phyloP scores from a whole-genome alignment of 2,888 invertebrate species.

The Stenurella melanura region DNA sequence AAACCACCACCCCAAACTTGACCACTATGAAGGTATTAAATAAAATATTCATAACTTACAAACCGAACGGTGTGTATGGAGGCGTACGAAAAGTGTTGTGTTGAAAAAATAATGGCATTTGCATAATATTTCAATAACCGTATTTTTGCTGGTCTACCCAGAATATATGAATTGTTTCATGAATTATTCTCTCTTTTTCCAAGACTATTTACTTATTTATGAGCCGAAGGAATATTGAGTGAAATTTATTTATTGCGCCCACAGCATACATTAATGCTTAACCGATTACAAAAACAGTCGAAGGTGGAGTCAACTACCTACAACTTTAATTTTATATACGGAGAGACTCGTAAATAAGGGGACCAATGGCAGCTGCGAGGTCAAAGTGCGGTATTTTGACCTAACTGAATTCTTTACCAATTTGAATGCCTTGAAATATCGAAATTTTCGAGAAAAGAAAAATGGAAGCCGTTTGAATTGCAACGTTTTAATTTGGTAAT shows the following conservation, averaged over 20 bases:
- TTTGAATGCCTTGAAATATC: too few relatives aligned
- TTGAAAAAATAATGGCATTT: conserved; percentile 4
- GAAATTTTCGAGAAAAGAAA: too few relatives aligned
- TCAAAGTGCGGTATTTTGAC: too few relatives aligned
- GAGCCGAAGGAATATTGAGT: background rate
- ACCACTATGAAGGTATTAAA: background rate
- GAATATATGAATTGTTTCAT: conserved; percentile 3
- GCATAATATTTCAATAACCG: conserved; percentile 7
- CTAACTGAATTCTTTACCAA: too few relatives aligned
- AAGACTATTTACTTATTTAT: background rate
- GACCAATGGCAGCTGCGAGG: too few relatives aligned
- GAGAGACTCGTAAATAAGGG: too few relatives aligned
- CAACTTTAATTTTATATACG: too few relatives aligned
- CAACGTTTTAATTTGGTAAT: too few relatives aligned
- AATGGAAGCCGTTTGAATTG: too few relatives aligned
- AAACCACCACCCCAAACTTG: background rate
- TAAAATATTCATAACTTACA: background rate
- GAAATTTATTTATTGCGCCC: background rate
- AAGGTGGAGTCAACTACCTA: too few relatives aligned
- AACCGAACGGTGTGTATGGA: background rate
- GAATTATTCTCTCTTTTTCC: background rate
- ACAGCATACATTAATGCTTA: background rate
- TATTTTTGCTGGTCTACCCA: conserved; percentile 7
- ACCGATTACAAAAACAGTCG: background rate
- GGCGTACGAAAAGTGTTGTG: background rate